These are phyloP conservation scores for Tolmerus cingulatus DNA, from an alignment of 2,888 invertebrate species.

Conservation along the genomic window DNA sequence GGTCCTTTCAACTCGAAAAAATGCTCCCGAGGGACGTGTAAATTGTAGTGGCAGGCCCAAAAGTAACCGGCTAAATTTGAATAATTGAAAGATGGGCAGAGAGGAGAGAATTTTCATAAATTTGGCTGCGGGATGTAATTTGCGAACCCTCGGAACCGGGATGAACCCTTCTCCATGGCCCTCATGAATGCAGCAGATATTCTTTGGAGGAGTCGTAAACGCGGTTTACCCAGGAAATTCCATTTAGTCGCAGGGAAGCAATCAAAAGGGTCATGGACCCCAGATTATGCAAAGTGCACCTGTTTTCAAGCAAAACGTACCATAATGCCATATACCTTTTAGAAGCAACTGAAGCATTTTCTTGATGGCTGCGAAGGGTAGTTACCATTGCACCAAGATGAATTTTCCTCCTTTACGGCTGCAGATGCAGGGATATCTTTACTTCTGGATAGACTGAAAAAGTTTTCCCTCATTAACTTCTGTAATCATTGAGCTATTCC, in stretches of 20 bases:
- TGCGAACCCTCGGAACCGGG: background rate
- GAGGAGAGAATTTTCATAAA: background rate
- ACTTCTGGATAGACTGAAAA: background rate
- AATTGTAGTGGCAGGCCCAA: constrained; percentile 18
- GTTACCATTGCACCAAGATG: background rate
- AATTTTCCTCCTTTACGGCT: background rate
- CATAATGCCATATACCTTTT: background rate
- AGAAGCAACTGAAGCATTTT: background rate
- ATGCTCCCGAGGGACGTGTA: constrained; percentile 7
- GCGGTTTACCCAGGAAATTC: background rate
- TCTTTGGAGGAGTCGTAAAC: background rate
- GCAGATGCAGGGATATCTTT: background rate
- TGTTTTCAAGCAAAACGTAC: background rate
- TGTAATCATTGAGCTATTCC: background rate
- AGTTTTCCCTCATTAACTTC: background rate
- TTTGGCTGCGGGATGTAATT: background rate
- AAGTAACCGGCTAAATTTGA: constrained; percentile 7
- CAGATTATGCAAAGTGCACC: background rate
- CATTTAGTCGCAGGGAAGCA: background rate
- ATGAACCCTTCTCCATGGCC: background rate
- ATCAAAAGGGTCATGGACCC: background rate
- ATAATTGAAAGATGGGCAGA: constrained; percentile 13
- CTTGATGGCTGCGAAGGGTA: background rate
- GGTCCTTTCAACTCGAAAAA: background rate
- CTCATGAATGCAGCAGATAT: background rate